A percentile compares a stretch with the other conserved stretches of the same genome.
phyloP scores from a whole-genome alignment of 2,797 vertebrate species.

The Poecilia wingei region DNA sequence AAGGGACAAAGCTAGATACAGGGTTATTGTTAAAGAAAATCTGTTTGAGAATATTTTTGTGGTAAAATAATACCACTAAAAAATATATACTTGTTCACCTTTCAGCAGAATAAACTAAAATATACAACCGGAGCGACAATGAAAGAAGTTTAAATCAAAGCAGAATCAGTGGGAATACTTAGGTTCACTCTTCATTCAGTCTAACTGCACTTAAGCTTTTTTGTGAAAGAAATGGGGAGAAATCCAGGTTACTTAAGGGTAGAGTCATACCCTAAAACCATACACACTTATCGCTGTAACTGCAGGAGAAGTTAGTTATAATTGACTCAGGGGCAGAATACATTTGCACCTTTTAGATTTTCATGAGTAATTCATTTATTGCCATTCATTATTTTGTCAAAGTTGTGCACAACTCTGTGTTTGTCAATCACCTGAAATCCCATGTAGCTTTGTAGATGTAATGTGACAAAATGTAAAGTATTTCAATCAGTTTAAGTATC shows the following conservation, averaged over 20 bases:
- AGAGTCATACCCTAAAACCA: background rate
- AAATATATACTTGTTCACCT: background rate
- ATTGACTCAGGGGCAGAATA: background rate
- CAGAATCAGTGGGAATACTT: background rate
- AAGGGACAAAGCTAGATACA: background rate
- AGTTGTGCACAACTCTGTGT: background rate
- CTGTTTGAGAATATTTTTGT: background rate
- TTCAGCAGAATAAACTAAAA: background rate
- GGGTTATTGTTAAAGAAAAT: background rate
- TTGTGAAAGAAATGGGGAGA: background rate
- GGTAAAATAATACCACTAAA: no score
- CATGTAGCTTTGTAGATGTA: background rate
- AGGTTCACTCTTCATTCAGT: background rate
- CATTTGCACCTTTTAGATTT: background rate
- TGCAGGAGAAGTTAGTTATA: background rate
- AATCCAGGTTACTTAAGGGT: no score
- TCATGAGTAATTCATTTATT: background rate
- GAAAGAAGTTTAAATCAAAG: background rate
- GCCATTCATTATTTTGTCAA: background rate
- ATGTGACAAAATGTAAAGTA: background rate
- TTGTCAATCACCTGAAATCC: background rate
- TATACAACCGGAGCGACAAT: background rate
- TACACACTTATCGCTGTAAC: background rate
- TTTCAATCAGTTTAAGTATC: background rate
- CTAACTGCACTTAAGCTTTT: background rate